Evolutionary conservation across 2,797 vertebrate genomes (phyloP).

Genomic region (Nannoperca obscura): DNA sequence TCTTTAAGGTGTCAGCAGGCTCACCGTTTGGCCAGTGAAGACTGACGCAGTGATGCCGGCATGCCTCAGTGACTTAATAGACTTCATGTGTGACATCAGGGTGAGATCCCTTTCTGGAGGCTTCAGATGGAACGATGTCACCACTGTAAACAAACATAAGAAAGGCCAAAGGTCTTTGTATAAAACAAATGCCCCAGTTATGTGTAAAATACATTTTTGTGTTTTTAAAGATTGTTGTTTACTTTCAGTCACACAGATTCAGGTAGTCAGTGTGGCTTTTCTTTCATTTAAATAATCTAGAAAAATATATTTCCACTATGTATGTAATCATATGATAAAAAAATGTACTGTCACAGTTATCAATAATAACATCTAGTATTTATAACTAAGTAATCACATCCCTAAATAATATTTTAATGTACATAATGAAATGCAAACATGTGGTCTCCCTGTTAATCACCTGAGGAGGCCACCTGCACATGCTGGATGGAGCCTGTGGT

Average conservation of each 20-base stretch:
- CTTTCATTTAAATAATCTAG: not conserved
- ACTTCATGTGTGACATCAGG: constrained; percentile 74
- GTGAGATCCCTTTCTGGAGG: constrained; percentile 73
- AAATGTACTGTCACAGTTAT: not conserved
- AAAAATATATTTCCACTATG: not conserved
- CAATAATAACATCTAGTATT: not conserved
- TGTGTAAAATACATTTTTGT: not conserved
- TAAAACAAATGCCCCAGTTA: not conserved
- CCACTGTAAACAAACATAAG: constrained; percentile 68
- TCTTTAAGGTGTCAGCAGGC: not conserved
- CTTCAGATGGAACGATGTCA: constrained; percentile 79
- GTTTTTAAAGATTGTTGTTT: not conserved
- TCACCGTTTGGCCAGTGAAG: constrained; percentile 79
- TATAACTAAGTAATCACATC: not conserved
- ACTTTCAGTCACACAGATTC: not conserved
- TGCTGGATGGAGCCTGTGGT: constrained; percentile 77
- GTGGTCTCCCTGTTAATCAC: constrained; percentile 51
- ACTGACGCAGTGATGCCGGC: constrained; percentile 81
- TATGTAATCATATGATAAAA: not conserved
- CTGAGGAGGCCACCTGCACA: constrained; percentile 83
- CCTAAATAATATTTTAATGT: not conserved
- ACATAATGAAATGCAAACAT: not conserved
- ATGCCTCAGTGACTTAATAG: constrained; percentile 77
- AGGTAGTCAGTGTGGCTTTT: not conserved
- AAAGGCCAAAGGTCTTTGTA: constrained; percentile 15